Evolutionary conservation across 2,797 vertebrate genomes (phyloP), one percentile per base, ranked within the genome.

Genomic region (Enteromius radiatus): DNA sequence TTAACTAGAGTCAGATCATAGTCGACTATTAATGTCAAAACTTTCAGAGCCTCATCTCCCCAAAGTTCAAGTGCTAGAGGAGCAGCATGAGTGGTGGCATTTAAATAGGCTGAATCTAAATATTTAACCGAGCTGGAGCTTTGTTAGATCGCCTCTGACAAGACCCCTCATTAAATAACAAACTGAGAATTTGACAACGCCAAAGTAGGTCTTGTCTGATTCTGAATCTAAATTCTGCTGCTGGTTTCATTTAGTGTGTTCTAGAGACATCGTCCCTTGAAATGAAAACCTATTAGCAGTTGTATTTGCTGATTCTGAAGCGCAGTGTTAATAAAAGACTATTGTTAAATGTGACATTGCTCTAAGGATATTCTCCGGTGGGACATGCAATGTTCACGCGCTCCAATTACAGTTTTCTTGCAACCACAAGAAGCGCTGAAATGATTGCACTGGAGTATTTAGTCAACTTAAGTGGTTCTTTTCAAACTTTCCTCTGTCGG

Each of bases 101-200:
- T 77, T 82, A 77, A 86, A 63, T 63, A 36, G 69, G 71, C 61
- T 76, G 49, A 86, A 84, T 54, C 63, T 85, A 85, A 87, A 79
- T 86, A 79, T 86, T 87, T 86, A 86, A 87, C 64, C 49, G 28
- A 67, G 64, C 82, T 84, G 8, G 82, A 33, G 63, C 78, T 75
- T 89, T 61, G 76, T 88, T 86, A 85, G 38, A 78, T 81, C 49
- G 63, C 79, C 49, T 78, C 54, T 76, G 83, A 81, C 74, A 71
- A 38, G 31, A 31, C 65, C 65, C 23, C 71, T 84, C 83, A 80
- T 87, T 85, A 89, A 85, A 84, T 81, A 85, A 26, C 33, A 61
- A 80, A 88, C 78, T 47, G 8, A 81, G 23, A 19, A n/a, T 81
- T 56, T 36, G 49, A 59, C 52, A 64, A 41, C 1, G 52, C 52